Conservation (phyloP, 2,113 vertebrate genomes). For the Macheiramphus alcinus region DNA sequence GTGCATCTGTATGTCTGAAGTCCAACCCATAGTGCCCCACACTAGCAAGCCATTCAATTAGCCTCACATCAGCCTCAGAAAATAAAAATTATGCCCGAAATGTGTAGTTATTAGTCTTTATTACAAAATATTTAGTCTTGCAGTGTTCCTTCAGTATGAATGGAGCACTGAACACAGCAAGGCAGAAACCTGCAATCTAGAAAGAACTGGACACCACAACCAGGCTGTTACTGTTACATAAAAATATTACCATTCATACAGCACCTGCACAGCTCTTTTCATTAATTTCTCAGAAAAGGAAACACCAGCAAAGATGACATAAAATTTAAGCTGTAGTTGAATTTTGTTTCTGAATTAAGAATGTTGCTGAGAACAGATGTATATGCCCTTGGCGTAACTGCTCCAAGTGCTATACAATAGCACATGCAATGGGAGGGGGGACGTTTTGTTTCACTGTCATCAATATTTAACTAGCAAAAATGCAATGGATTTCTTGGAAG, state of each 20-base stretch:
- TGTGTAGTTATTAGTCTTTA: background rate
- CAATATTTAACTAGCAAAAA: background rate
- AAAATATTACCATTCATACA: background rate
- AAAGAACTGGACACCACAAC: background rate
- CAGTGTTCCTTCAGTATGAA: background rate
- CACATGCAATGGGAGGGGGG: background rate
- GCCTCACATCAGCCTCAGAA: background rate
- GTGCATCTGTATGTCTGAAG: background rate
- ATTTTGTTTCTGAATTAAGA: background rate
- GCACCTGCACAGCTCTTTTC: background rate
- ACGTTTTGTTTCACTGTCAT: background rate
- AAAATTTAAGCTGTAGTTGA: background rate
- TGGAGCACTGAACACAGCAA: background rate
- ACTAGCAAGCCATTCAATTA: background rate
- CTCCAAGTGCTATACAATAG: background rate
- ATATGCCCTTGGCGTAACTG: background rate
- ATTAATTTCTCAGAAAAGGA: background rate
- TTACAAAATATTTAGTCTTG: background rate
- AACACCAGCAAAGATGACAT: background rate
- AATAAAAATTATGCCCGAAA: background rate
- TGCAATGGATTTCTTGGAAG: background rate
- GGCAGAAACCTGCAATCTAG: background rate
- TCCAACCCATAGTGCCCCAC: background rate
- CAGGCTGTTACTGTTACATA: accelerated
- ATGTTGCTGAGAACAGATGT: background rate